Evolutionary conservation across 2,888 invertebrate genomes (phyloP), one percentile per base, ranked within the genome.

Genomic region (Malachius bipustulatus): DNA sequence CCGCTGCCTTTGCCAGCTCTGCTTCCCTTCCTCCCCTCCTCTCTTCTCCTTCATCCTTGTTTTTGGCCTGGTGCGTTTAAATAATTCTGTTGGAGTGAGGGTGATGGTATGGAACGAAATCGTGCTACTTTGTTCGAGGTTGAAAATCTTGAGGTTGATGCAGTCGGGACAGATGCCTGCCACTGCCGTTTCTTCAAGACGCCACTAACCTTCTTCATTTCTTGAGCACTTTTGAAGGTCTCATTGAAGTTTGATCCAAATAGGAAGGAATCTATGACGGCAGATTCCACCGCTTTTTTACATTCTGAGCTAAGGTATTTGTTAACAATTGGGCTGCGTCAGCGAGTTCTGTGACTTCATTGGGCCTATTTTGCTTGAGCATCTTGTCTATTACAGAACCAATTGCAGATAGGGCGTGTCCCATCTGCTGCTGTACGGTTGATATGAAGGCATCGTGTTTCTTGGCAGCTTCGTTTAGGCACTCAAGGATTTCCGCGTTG

Each of bases 61-160:
- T 24, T 8, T 24, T 24, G 10, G 13, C 13, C n/a, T n/a, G 10
- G 32, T 10, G 32, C 32, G 32, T 32, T 32, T 32, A 32, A 32
- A 32, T 32, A n/a, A 11, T 14, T 14, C n/a, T 12, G n/a, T 11
- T 11, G 30, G 10, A 13, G 30, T 11, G 11, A n/a, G n/a, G n/a
- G n/a, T n/a, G n/a, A n/a, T n/a, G n/a, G n/a, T n/a, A n/a, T n/a
- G n/a, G n/a, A n/a, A n/a, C n/a, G n/a, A n/a, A n/a, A n/a, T n/a
- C n/a, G n/a, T n/a, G n/a, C n/a, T n/a, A n/a, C n/a, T n/a, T n/a
- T n/a, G n/a, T n/a, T n/a, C n/a, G n/a, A n/a, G n/a, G n/a, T n/a
- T n/a, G n/a, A n/a, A n/a, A n/a, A n/a, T n/a, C n/a, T n/a, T n/a
- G n/a, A n/a, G n/a, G n/a, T n/a, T n/a, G n/a, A n/a, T n/a, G n/a